These are phyloP conservation scores for Cynopterus brachyotis DNA, from an alignment of 2,113 vertebrate genomes.

Conservation along the genomic window DNA sequence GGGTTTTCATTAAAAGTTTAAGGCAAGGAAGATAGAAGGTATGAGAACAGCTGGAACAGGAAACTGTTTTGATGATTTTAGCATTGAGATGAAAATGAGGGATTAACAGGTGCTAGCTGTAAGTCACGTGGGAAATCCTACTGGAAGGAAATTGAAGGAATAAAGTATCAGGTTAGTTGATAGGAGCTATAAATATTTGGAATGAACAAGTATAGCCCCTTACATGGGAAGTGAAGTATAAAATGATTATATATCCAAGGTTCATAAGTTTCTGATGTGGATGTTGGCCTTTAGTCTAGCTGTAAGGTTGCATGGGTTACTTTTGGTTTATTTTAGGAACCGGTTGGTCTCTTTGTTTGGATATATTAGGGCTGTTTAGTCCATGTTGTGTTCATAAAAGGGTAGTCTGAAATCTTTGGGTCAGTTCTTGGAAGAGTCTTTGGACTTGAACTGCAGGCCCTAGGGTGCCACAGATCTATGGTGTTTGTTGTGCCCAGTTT, in stretches of 20 bases:
- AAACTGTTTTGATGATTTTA: not conserved
- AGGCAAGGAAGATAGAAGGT: not conserved
- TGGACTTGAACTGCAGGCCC: not conserved
- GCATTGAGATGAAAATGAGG: not conserved
- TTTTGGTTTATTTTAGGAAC: not conserved
- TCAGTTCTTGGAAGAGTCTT: not conserved
- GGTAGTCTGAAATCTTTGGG: not conserved
- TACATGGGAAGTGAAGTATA: not conserved
- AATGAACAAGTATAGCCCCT: not conserved
- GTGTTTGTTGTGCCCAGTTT: constrained; percentile 16
- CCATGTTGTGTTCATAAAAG: not conserved
- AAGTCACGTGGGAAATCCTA: not conserved
- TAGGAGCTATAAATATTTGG: not conserved
- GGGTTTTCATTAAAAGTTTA: not conserved
- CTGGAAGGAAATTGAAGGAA: constrained; percentile 27
- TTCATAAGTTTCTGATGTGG: not conserved
- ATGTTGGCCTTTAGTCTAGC: not conserved
- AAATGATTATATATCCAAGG: not conserved
- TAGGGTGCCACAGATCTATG: not conserved
- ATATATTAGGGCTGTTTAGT: not conserved
- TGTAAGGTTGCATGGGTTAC: not conserved
- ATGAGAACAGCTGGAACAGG: not conserved
- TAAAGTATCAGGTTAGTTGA: not conserved
- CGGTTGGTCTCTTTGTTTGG: not conserved
- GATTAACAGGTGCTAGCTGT: not conserved